Evolutionary conservation across 1,140 invertebrate genomes (phyloP), one percentile per base, ranked within the genome.

Genomic region (Drosophila paulistorum): DNA sequence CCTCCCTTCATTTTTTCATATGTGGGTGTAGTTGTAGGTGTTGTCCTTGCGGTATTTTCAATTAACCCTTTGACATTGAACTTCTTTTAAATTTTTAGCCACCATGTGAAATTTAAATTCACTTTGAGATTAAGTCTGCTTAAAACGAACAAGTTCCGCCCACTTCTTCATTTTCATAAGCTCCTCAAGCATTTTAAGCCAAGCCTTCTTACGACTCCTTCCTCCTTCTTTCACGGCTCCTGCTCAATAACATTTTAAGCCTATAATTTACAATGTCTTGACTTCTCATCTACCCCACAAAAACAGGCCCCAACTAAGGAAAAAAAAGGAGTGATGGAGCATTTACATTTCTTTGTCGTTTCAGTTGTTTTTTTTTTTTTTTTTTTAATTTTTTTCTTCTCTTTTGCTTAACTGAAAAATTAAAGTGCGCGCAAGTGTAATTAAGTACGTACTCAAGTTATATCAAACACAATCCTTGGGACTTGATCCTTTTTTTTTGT

Each of bases 381-480:
- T 75, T 75, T 63, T 6, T 13, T 20, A 17, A 17, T 39, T 17
- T 60, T 20, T 13, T 5, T 39, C 37, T 39, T 13, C 37, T 39
- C 37, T 39, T 23, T 74, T 75, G 45, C 45, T 48, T 71, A 82
- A 76, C 79, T 79, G 63, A 73, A 86, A 51, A 86, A 86, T 86
- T 86, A 86, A 86, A 86, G 83, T 86, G 83, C 76, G 83, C 84
- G 84, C 84, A 89, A 87, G 84, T 89, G 83, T 87, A 89, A 87
- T 87, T 87, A 87, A 87, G 84, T 87, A 83, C 80, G 75, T 84
- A 80, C 78, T 69, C 68, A 77, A 77, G 65, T 74, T 75, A 71
- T 39, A 69, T 14, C 20, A 71, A 75, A 51, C 20, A 51, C 17
- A 71, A 62, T 67, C 62, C 68, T 58, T 61, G 58, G 33, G 61